A percentile compares a stretch with the other conserved stretches of the same genome.
phyloP scores from a whole-genome alignment of 2,888 invertebrate genomes.

The Troides helena region DNA sequence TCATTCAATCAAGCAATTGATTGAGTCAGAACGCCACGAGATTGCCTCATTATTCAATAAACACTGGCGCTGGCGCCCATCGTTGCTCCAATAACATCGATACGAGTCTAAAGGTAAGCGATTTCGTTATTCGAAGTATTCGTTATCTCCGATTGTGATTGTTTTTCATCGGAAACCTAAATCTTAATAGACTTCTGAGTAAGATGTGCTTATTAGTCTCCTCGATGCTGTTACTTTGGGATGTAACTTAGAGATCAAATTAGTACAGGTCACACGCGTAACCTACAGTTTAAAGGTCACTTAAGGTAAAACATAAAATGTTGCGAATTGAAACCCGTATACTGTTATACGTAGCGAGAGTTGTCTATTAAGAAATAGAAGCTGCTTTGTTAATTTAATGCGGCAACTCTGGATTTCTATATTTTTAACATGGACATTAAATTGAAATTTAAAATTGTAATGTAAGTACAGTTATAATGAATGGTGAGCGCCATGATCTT shows the following conservation, averaged over 20 bases:
- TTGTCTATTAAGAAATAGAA: no score
- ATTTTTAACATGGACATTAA: no score
- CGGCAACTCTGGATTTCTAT: no score
- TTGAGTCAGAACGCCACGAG: conserved; percentile 56
- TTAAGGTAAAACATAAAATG: background rate
- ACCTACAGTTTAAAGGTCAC: background rate
- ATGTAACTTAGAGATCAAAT: background rate
- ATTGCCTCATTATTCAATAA: conserved; percentile 70
- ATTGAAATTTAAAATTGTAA: background rate
- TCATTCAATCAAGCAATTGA: conserved; percentile 60
- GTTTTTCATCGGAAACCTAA: conserved; percentile 6
- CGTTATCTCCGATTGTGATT: conserved; percentile 11
- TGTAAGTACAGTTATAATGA: background rate
- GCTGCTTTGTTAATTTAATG: no score
- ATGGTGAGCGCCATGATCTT: background rate
- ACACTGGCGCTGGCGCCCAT: conserved; percentile 54
- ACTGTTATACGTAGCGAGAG: no score
- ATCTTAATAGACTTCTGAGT: background rate
- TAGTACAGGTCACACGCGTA: background rate
- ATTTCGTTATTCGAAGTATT: conserved; percentile 17
- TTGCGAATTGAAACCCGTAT: background rate
- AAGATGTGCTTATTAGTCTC: background rate
- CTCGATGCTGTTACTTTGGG: background rate
- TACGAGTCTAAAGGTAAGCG: conserved; percentile 24
- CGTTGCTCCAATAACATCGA: conserved; percentile 42